These are phyloP conservation scores for Leguminivora glycinivorella DNA, from an alignment of 1,140 invertebrate species.

Conservation along the genomic window DNA sequence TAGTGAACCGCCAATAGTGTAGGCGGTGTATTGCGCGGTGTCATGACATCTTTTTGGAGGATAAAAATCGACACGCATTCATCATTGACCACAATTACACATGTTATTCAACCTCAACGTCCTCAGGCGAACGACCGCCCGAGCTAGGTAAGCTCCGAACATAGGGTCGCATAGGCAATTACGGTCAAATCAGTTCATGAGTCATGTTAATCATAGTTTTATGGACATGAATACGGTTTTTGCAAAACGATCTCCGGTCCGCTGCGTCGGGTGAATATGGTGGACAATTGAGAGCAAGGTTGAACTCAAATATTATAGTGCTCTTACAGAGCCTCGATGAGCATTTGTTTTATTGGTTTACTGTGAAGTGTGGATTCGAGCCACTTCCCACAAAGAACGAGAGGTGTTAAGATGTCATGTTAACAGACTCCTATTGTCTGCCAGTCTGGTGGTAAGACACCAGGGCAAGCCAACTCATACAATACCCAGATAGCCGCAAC, in stretches of 20 bases:
- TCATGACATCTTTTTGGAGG: no score
- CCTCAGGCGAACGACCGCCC: neutral
- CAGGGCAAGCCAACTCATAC: no score
- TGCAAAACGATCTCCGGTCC: constrained; percentile 53
- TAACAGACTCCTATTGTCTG: no score
- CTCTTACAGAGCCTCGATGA: neutral
- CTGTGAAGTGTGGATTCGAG: no score
- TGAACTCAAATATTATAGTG: constrained; percentile 32
- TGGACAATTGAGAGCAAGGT: constrained; percentile 67
- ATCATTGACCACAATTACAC: neutral
- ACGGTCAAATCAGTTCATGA: constrained; percentile 22
- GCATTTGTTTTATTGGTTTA: no score
- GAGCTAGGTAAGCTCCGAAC: neutral
- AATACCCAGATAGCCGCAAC: no score
- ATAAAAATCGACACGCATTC: no score
- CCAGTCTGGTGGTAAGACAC: no score
- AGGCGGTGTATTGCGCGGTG: no score
- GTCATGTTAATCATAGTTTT: constrained; percentile 27
- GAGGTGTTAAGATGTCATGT: no score
- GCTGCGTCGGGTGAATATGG: constrained; percentile 59
- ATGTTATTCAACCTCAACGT: neutral
- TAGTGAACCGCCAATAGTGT: no score
- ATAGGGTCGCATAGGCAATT: neutral
- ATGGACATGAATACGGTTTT: constrained; percentile 26
- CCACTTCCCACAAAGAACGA: no score